Evolutionary conservation across 2,797 vertebrate species (phyloP).

Genomic region (Mormyrus hasselquistii): DNA sequence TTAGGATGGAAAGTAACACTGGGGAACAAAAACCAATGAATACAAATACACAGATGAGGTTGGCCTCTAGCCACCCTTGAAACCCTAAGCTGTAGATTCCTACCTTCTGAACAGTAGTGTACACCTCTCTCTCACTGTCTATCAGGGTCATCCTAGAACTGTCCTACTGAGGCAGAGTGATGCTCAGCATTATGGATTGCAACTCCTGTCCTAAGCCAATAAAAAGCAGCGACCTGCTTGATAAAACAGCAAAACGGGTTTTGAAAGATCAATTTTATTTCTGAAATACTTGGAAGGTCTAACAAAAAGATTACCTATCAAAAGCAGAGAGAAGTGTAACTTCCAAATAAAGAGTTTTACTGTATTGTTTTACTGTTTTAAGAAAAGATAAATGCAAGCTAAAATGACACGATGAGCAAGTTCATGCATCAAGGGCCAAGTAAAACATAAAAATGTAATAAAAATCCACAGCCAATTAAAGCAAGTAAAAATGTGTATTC

Average conservation of each 20-base stretch:
- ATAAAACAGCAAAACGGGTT: not conserved
- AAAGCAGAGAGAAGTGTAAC: not conserved
- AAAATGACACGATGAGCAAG: not conserved
- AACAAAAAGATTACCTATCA: not conserved
- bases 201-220: not conserved
- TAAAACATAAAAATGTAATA: not conserved
- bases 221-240: not conserved
- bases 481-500: not conserved
- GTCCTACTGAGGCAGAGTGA: not conserved
- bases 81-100: no score
- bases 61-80: no score
- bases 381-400: not conserved
- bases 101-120: no score
- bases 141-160: no score
- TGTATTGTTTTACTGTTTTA: not conserved
- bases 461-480: not conserved
- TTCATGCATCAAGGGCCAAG: not conserved
- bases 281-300: not conserved
- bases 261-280: not conserved
- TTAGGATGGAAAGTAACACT: no score
- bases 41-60: no score
- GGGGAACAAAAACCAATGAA: no score
- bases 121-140: no score
- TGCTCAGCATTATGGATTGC: not conserved
- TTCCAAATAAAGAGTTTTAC: not conserved